Evolutionary conservation across 2,113 vertebrate genomes (phyloP), one percentile per base, ranked within the genome.

Genomic region (Prunella fulvescens): DNA sequence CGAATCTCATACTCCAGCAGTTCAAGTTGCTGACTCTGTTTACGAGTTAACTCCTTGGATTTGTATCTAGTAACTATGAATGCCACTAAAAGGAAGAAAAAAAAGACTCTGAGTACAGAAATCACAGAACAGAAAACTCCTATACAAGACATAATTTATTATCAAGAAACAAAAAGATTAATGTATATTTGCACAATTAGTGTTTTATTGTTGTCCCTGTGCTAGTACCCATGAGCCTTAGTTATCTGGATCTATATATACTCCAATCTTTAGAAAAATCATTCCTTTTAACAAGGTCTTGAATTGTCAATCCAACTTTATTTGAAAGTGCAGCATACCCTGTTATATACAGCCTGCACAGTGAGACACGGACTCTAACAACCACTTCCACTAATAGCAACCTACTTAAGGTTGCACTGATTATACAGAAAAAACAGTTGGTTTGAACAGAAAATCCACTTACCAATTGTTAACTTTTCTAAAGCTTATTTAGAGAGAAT

Each of bases 1-100:
- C 99, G 98, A 81, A 99, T 98, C 69, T 99, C 98, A 5, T 98
- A 98, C 85, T 99, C 99, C 93, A 99, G 84, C 15, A 98, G 97
- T 57, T 99, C 99, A 64, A 99, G 97, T 15, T 97, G 96, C 67
- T 97, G 96, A 88, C 99, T 99, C 97, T 99, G 98, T 89, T 97
- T 97, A 37, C 91, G 97, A 29, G 98, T 98, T 73, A 99, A 96
- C 84, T 98, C 97, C 91, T 97, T 98, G 23, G 98, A 98, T 92
- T 99, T 98, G 60, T 97, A 97, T 56, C 97, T 97, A 85, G 98
- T 98, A 71, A 99, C 84, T 39, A 98, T 81, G 45, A 97, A 83
- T 26, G 98, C 98, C 45, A 39, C 99, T 99, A 81, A 17, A 58
- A 86, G 28, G 57, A 60, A 91, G 25, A 66, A 67, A 71, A n/a